These are phyloP conservation scores for Pyrgilauda ruficollis DNA, from an alignment of 2,113 vertebrate genomes.

Conservation along the genomic window DNA sequence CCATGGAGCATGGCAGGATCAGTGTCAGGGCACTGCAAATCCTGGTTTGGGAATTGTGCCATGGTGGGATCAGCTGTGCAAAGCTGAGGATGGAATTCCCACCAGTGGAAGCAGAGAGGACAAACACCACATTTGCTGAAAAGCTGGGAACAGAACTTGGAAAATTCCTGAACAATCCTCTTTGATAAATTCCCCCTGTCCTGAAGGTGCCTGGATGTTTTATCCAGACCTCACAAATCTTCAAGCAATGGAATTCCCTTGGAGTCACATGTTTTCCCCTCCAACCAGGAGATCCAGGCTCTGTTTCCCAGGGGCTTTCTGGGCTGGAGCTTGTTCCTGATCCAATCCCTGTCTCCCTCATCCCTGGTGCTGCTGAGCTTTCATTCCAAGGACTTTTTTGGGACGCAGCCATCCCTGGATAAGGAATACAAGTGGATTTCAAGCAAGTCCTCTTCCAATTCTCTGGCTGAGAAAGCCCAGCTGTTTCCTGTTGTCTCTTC, in stretches of 20 bases:
- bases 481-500: background rate
- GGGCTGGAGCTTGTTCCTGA: background rate
- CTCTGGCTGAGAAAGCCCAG: background rate
- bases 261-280: accelerated
- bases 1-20: background rate
- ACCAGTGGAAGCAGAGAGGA: background rate
- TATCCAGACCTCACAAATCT: background rate
- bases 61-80: background rate
- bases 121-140: accelerated
- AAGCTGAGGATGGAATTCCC: background rate
- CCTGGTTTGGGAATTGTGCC: background rate
- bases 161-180: background rate
- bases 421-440: background rate
- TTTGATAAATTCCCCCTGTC: background rate
- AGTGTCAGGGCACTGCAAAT: background rate
- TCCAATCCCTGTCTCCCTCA: background rate
- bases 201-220: background rate
- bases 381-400: background rate
- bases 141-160: background rate
- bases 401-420: background rate
- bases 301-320: background rate
- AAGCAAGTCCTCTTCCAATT: background rate
- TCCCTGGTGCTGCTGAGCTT: background rate
- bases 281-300: background rate
- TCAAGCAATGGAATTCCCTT: background rate